Evolutionary conservation across 2,113 vertebrate species (phyloP), one percentile per base, ranked within the genome.

Genomic region (Chitala chitala): DNA sequence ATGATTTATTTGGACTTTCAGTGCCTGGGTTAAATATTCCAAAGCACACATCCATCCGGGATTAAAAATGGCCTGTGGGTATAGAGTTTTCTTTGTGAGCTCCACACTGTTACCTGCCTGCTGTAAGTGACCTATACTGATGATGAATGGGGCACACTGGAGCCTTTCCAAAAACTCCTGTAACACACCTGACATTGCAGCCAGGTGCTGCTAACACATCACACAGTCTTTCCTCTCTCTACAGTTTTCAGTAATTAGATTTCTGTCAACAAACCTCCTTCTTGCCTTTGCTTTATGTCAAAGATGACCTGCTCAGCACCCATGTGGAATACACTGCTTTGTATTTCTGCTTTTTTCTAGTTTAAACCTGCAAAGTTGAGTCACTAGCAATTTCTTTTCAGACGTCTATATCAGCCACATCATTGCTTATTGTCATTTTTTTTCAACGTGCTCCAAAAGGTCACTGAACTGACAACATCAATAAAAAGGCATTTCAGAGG

Each of bases 401-500:
- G 42, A 55, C 55, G 8, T 36, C 55, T 44, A 26, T 26, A 17
- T 76, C 42, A 22, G 31, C 8, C 24, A 50, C 59, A 59, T 42
- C 24, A 58, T 50, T 59, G 44, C 50, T 63, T 36, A 2, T 12
- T 26, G 55, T n/a, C 31, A 64, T n/a, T 59, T 54, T 73, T 20
- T 12, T 72, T 54, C 20, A 71, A 44, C 64, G 53, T 73, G 48
- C 63, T 59, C 54, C 50, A 46, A 80, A 82, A 80, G 78, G 78
- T 80, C 78, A 56, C 69, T 31, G 17, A 56, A 42, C 72, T 83
- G 69, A 76, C 71, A 72, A 44, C 24, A 6, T 53, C 72, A 75
- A 76, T 76, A 77, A 75, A 79, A 75, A 48, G 65, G 66, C 75
- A 76, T 61, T 69, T 70, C 69, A 1, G 71, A 65, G 68, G 75